These are phyloP conservation scores for Nanorana parkeri DNA, from an alignment of 2,113 vertebrate species.

Conservation along the genomic window DNA sequence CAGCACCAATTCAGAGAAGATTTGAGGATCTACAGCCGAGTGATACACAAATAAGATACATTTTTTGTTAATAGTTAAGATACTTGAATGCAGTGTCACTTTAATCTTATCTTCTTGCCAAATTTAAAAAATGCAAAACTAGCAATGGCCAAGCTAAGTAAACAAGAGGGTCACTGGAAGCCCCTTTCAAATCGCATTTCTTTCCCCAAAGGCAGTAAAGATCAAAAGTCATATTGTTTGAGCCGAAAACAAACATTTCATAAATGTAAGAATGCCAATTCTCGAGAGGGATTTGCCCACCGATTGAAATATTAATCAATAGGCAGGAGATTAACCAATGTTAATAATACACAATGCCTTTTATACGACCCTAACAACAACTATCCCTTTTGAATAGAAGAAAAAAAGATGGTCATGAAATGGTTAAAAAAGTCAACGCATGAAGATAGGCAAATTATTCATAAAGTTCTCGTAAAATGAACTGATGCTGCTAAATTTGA, in stretches of 20 bases:
- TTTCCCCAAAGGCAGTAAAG: constrained; percentile 43
- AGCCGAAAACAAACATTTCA: constrained; percentile 49
- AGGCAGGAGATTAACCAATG: constrained; percentile 41
- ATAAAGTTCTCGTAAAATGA: too few species aligned
- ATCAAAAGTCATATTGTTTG: constrained; percentile 35
- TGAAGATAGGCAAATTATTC: too few species aligned
- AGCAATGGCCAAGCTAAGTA: not conserved
- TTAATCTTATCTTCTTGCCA: too few species aligned
- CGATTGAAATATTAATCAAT: constrained; percentile 52
- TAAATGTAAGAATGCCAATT: constrained; percentile 40
- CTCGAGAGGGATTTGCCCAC: constrained; percentile 21
- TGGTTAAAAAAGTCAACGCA: too few species aligned
- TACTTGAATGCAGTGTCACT: too few species aligned
- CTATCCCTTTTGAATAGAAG: not conserved
- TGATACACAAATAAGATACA: too few species aligned
- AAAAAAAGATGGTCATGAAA: not conserved
- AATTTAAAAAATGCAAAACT: too few species aligned
- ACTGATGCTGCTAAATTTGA: too few species aligned
- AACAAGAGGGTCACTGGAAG: constrained; percentile 8
- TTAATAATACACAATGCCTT: constrained; percentile 20
- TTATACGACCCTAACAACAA: not conserved
- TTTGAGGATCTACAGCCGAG: too few species aligned
- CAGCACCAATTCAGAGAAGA: too few species aligned
- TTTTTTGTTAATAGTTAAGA: too few species aligned
- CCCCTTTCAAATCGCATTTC: constrained; percentile 28